Conservation (phyloP, 1,140 invertebrate genomes). For the Aphaenogaster ashmeadi region DNA sequence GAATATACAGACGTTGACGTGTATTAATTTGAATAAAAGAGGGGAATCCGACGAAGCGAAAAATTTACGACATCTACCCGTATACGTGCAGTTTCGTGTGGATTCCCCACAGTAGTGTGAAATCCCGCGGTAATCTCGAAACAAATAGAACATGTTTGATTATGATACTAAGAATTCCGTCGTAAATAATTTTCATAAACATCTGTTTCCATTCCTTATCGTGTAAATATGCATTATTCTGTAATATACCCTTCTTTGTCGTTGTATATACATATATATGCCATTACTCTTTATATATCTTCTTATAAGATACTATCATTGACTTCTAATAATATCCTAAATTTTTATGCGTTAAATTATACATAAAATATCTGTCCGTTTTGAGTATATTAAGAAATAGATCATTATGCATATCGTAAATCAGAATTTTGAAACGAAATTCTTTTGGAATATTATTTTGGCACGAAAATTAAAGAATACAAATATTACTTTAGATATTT, state of each 20-base stretch:
- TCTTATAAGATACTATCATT: too few species aligned
- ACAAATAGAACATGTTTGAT: background rate
- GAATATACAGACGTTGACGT: background rate
- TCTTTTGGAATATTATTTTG: too few species aligned
- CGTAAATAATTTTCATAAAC: background rate
- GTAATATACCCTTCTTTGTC: too few species aligned
- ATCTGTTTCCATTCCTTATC: background rate
- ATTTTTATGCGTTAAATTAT: too few species aligned
- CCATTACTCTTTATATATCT: too few species aligned
- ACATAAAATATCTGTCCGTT: too few species aligned
- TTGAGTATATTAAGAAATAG: too few species aligned
- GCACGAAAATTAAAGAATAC: background rate
- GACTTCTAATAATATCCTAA: too few species aligned
- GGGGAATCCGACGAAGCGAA: background rate
- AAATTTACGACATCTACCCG: background rate
- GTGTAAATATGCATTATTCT: background rate
- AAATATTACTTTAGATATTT: background rate
- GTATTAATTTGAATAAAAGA: background rate
- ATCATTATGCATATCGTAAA: too few species aligned
- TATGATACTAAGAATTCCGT: background rate
- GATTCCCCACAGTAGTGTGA: background rate
- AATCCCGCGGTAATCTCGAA: background rate
- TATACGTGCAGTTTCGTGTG: background rate
- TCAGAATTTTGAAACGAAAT: too few species aligned
- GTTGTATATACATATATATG: too few species aligned